Evolutionary conservation across 1,140 invertebrate genomes (phyloP), one percentile per base, ranked within the genome.

Genomic region (Helicoverpa zea): DNA sequence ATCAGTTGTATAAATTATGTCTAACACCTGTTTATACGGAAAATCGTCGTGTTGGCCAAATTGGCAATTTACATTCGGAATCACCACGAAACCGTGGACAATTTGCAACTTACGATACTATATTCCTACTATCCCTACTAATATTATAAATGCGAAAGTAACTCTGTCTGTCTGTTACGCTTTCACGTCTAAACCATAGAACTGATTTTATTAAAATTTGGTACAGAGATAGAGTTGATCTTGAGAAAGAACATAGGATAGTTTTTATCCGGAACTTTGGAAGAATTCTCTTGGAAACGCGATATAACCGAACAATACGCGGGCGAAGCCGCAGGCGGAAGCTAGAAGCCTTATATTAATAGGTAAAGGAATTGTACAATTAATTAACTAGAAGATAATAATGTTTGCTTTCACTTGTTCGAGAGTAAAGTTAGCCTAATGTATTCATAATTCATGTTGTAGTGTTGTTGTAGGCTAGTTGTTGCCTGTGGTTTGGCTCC

Each of bases 31-130:
- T 90, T 89, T 77, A 88, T 86, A 86, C 85, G 82, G 86, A 85
- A 89, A 92, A 89, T 90, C 85, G 87, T 89, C 85, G 84, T 87
- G 86, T 87, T 79, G 56, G 72, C 83, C 87, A 90, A 90, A 93
- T 91, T 91, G 90, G 56, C 86, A 89, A 92, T 92, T 92, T 91
- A 90, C 90, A 93, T 93, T 89, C 80, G 84, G 86, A 91, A 90
- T 90, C 87, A 90, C 83, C 84, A 81, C 58, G 78, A 82, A 84
- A 84, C 80, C 59, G 77, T 81, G 84, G 76, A 51, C 83, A 80
- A 86, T 89, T 89, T 86, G 83, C 81, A 79, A 86, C 75, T 75
- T 14, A 77, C 61, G 23, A 54, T 77, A 77, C 75, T 77, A 52
- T 23, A 23, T 23, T 2, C 23, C 23, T 23, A 23, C 23, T 23